Evolutionary conservation across 2,113 vertebrate species (phyloP).

Genomic region (Pluvianellus socialis): DNA sequence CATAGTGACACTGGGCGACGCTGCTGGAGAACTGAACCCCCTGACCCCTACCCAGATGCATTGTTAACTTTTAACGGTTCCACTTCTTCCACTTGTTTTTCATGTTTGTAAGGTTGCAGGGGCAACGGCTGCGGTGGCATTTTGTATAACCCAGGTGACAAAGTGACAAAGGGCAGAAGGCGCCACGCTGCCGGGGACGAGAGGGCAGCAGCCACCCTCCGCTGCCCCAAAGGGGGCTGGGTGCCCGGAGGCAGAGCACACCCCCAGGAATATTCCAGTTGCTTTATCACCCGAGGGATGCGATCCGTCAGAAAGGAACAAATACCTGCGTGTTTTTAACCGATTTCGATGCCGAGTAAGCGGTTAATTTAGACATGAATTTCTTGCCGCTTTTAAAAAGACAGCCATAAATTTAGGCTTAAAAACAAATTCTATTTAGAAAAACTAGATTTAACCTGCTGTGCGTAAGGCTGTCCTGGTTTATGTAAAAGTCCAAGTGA

Average conservation of each 20-base stretch:
- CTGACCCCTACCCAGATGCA: background rate
- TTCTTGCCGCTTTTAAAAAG: background rate
- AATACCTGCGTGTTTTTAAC: background rate
- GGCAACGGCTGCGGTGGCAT: background rate
- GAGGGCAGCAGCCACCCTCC: too few species aligned
- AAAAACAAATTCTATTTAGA: background rate
- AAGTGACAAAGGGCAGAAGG: too few species aligned
- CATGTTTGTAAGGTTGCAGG: background rate
- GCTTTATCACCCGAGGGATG: background rate
- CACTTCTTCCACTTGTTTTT: background rate
- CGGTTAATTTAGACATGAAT: background rate
- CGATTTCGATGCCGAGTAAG: background rate
- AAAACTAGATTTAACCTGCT: background rate
- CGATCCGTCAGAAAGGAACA: background rate
- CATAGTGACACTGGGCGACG: rapidly evolving
- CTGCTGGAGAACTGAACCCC: background rate
- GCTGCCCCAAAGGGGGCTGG: too few species aligned
- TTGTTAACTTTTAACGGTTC: background rate
- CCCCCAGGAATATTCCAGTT: background rate
- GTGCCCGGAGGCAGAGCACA: background rate
- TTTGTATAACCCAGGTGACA: too few species aligned
- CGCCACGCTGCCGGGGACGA: too few species aligned
- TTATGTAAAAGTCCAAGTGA: background rate
- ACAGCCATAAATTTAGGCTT: background rate
- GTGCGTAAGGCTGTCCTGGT: background rate